phyloP scores from a whole-genome alignment of 1,140 invertebrate genomes.

The Cotesia typhae region DNA sequence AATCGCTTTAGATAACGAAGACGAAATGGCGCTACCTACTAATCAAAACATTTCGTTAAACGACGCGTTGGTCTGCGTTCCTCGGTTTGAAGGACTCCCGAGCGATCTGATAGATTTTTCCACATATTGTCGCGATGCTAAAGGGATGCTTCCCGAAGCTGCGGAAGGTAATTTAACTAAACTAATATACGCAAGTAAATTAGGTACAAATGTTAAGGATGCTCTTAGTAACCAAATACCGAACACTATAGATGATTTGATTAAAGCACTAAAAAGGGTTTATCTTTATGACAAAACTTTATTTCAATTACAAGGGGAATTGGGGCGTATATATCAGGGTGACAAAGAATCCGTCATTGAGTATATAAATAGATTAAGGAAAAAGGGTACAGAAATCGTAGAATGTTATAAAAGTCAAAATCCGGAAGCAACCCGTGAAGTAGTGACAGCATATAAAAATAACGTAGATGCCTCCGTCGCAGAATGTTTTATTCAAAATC shows the following conservation, averaged over 20 bases:
- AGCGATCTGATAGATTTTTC: conserved; percentile 8
- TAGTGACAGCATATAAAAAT: not conserved
- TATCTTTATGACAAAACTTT: not conserved
- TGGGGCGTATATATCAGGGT: conserved; percentile 11
- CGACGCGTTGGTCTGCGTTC: not conserved
- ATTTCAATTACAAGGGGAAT: conserved; percentile 19
- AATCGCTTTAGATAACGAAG: not conserved
- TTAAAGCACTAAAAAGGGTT: conserved; percentile 3
- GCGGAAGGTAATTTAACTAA: conserved; percentile 9
- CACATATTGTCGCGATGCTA: not conserved
- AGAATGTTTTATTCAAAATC: conserved; percentile 25
- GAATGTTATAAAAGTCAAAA: not conserved
- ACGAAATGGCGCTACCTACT: not conserved
- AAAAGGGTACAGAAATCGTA: conserved; percentile 24
- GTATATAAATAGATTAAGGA: conserved; percentile 18
- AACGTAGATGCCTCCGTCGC: not conserved
- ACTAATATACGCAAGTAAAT: conserved; percentile 1
- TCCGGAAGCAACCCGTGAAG: not conserved
- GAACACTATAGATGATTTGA: not conserved
- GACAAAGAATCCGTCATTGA: not conserved
- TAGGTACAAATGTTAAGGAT: conserved; percentile 1
- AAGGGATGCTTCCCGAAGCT: conserved; percentile 6
- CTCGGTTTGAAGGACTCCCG: conserved; percentile 13
- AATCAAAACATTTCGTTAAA: not conserved
- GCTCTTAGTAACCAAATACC: not conserved